A percentile compares a stretch with the other conserved stretches of the same genome.
Evolutionary conservation across 2,888 invertebrate genomes (phyloP).

Genomic region (Drosophila bunnanda): DNA sequence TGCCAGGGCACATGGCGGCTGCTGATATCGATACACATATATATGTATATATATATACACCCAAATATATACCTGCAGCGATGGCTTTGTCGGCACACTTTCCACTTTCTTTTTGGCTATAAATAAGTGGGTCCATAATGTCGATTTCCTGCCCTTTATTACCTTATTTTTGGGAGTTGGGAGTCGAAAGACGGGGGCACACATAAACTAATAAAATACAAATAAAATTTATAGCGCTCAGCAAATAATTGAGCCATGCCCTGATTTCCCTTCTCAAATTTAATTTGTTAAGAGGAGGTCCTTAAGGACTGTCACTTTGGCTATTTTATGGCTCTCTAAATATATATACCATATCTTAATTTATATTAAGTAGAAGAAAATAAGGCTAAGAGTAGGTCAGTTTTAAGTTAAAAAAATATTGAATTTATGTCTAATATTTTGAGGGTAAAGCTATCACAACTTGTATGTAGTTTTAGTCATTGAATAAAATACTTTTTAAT

Average conservation of each 20-base stretch:
- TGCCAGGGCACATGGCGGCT: constrained; percentile 5
- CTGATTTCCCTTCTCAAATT: constrained; percentile 40
- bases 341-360: too few species aligned
- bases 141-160: constrained; percentile 62
- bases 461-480: not conserved
- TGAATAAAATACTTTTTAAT: not conserved
- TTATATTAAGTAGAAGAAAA: not conserved
- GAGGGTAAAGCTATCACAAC: not conserved
- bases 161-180: constrained; percentile 44
- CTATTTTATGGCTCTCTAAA: not conserved
- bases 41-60: not conserved
- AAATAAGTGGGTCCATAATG: constrained; percentile 57
- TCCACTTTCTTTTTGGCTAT: constrained; percentile 56
- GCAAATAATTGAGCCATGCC: constrained; percentile 70
- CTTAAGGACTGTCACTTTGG: not conserved
- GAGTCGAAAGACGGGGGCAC: constrained; percentile 8
- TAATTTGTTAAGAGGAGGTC: not conserved
- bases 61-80: constrained; percentile 18
- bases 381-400: not conserved
- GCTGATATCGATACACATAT: not conserved
- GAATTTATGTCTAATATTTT: too few species aligned
- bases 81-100: constrained; percentile 37
- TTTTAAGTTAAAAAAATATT: not conserved
- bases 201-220: constrained; percentile 61
- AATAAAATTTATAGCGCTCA: constrained; percentile 67